Percentiles rank a stretch among this genome's conserved stretches.
Conservation (phyloP, 2,113 vertebrate genomes). For the Hydrolagus affinis region DNA sequence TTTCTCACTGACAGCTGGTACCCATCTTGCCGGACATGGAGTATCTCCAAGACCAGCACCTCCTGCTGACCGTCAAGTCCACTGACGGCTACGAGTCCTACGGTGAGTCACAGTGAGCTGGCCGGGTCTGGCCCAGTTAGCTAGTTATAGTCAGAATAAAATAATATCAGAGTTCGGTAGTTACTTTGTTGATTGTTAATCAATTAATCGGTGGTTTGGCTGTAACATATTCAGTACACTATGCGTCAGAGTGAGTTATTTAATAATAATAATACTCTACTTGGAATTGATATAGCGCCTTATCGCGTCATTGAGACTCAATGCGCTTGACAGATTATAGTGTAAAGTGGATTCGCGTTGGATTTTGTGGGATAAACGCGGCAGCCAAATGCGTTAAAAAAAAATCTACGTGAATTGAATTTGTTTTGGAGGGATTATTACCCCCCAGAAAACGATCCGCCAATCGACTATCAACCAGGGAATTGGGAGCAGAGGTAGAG, state of each 20-base stretch:
- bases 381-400: too few relatives aligned
- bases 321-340: too few relatives aligned
- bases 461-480: too few relatives aligned
- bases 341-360: too few relatives aligned
- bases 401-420: too few relatives aligned
- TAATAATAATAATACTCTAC: neutral
- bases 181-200: too few relatives aligned
- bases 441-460: too few relatives aligned
- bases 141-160: accelerated
- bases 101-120: conserved; percentile 47
- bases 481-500: too few relatives aligned
- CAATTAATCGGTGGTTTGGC: neutral
- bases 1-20: conserved; percentile 50
- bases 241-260: too few relatives aligned
- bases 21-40: conserved; percentile 66
- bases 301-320: too few relatives aligned
- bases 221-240: neutral
- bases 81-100: conserved; percentile 81
- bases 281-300: neutral
- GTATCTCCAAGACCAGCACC: conserved; percentile 69
- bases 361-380: too few relatives aligned
- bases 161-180: neutral
- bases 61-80: conserved; percentile 73
- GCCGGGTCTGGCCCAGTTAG: neutral
- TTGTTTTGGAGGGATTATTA: too few relatives aligned